A percentile compares a stretch with the other conserved stretches of the same genome.
phyloP scores from a whole-genome alignment of 1,140 invertebrate genomes.

The Drosophila punjabiensis region DNA sequence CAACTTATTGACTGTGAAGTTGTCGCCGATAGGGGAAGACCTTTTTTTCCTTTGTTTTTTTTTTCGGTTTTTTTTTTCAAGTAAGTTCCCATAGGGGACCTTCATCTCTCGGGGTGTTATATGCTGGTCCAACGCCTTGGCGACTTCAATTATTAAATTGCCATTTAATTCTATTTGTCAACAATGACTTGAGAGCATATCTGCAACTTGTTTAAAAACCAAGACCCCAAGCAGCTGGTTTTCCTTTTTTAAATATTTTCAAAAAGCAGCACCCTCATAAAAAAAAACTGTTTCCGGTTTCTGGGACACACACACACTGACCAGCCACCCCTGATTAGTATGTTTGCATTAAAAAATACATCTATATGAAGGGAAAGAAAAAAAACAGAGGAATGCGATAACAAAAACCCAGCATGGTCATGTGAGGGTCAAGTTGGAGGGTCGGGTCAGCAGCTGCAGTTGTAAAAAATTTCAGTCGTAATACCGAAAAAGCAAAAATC shows the following conservation, averaged over 20 bases:
- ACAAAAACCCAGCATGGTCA: slow-evolving; percentile 74
- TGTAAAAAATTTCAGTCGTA: slow-evolving; percentile 44
- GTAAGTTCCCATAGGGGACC: slow-evolving; percentile 51
- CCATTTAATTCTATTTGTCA: slow-evolving; percentile 77
- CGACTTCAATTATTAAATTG: slow-evolving; percentile 66
- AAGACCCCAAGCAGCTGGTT: slow-evolving; percentile 33
- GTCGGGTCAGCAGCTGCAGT: slow-evolving; percentile 66
- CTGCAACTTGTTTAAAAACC: slow-evolving; percentile 39
- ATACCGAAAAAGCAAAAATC: slow-evolving; percentile 38
- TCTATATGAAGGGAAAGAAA: slow-evolving; percentile 24
- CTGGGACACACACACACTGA: slow-evolving; percentile 37
- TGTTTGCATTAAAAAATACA: slow-evolving; percentile 73
- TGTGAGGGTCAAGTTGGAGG: slow-evolving; percentile 73
- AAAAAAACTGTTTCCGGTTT: slow-evolving; percentile 66
- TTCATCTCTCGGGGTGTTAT: slow-evolving; percentile 27
- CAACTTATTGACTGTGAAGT: slow-evolving; percentile 66
- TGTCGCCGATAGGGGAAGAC: slow-evolving; percentile 59
- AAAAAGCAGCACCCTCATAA: slow-evolving; percentile 71
- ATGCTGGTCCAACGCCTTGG: slow-evolving; percentile 72
- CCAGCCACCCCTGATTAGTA: slow-evolving; percentile 71
- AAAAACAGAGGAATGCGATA: slow-evolving; percentile 52
- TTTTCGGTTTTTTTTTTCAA: slow-evolving; percentile 24
- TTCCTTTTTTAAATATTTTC: slow-evolving; percentile 25
- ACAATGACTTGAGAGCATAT: slow-evolving; percentile 51
- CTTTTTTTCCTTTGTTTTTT: slow-evolving; percentile 33